Evolutionary conservation across 2,797 vertebrate species (phyloP).

Genomic region (Discoglossus pictus): DNA sequence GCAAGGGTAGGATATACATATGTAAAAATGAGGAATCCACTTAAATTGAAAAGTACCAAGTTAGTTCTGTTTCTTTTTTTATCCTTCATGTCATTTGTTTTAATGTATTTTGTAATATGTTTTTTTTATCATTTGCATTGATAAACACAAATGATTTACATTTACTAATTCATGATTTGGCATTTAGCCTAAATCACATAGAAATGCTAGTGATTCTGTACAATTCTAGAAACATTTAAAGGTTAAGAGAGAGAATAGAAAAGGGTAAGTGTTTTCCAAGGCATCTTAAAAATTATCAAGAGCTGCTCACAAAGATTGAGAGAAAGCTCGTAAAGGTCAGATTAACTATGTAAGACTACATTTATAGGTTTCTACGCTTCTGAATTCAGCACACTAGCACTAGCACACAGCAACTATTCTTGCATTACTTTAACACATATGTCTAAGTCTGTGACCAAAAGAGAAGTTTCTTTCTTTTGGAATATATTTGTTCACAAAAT

Average conservation of each 20-base stretch:
- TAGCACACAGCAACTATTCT: no score
- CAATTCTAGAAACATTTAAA: background rate
- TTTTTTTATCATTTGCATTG: background rate
- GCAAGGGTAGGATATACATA: no score
- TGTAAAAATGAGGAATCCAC: no score
- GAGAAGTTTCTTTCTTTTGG: no score
- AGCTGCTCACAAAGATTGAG: constrained; percentile 13
- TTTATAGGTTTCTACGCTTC: constrained; percentile 10
- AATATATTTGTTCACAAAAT: no score
- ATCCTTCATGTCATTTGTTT: no score
- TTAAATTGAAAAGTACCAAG: no score
- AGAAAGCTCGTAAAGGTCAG: constrained; percentile 5
- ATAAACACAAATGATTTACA: background rate
- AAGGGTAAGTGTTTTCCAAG: constrained; percentile 17
- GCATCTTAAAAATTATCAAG: background rate
- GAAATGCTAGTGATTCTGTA: background rate
- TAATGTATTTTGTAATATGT: background rate
- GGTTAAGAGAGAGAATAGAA: constrained; percentile 19
- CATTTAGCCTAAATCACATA: constrained; percentile 8
- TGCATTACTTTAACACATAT: no score
- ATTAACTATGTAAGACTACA: constrained; percentile 5
- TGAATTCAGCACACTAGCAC: constrained; percentile 5
- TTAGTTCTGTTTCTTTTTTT: no score
- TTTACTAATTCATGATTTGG: constrained; percentile 10
- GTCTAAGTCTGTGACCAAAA: no score